Evolutionary conservation across 35 echinoderm and acorn worm species (phyloP).

Genomic region (Diadema setosum): DNA sequence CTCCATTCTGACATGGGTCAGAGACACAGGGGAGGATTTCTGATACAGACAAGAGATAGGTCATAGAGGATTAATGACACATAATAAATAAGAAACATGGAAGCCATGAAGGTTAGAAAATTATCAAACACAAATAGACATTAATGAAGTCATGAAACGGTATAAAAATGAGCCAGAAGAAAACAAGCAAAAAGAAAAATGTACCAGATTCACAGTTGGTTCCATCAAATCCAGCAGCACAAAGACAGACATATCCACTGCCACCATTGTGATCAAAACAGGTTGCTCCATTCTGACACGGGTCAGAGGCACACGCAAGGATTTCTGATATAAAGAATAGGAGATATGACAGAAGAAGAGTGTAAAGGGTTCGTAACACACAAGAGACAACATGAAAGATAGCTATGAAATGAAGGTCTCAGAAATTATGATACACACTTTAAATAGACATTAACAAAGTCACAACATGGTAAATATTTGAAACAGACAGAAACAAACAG

Average conservation of each 20-base stretch:
- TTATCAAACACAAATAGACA: too few relatives aligned
- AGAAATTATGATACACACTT: neutral
- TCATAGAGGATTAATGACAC: too few relatives aligned
- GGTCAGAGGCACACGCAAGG: neutral
- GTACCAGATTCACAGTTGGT: slow-evolving; percentile 12
- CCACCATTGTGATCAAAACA: neutral
- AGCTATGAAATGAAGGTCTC: neutral
- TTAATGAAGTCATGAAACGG: too few relatives aligned
- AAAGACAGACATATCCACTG: neutral
- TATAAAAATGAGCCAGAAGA: too few relatives aligned
- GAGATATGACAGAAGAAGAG: neutral
- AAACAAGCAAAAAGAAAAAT: too few relatives aligned
- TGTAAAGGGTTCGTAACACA: neutral
- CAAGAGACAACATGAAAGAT: neutral
- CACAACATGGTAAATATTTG: neutral
- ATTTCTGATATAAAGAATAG: neutral
- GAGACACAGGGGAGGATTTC: slow-evolving; percentile 30
- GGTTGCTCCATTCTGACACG: neutral
- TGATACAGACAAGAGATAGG: neutral
- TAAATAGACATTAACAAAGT: neutral
- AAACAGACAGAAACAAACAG: neutral
- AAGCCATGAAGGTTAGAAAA: too few relatives aligned
- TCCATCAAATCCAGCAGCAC: neutral
- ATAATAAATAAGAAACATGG: too few relatives aligned
- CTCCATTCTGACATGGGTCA: slow-evolving; percentile 78